A percentile compares a stretch with the other conserved stretches of the same genome.
These are phyloP conservation scores for Amazona vittata DNA, from an alignment of 2,113 vertebrate species.

Conservation along the genomic window DNA sequence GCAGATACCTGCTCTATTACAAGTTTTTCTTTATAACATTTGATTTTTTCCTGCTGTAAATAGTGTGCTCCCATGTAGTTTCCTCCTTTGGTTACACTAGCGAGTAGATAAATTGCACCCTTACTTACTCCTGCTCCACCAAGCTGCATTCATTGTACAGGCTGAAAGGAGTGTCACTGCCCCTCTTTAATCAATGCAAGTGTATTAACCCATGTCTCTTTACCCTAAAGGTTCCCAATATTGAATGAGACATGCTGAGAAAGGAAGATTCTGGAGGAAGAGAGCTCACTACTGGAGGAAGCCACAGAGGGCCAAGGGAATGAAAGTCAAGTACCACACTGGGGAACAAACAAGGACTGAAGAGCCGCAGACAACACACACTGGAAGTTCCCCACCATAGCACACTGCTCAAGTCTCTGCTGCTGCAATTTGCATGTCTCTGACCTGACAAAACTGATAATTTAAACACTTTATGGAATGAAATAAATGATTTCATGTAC, in stretches of 20 bases:
- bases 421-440: not conserved
- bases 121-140: not conserved
- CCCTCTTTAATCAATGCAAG: not conserved
- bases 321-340: not conserved
- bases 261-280: not conserved
- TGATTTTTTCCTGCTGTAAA: not conserved
- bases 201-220: not conserved
- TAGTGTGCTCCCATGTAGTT: not conserved
- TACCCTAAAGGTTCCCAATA: not conserved
- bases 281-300: not conserved
- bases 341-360: fast-evolving
- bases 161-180: not conserved
- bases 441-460: not conserved
- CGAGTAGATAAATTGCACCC: not conserved
- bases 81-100: not conserved
- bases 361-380: not conserved
- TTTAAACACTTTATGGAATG: not conserved
- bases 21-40: not conserved
- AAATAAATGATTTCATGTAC: not conserved
- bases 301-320: not conserved
- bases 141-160: not conserved
- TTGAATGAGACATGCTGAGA: not conserved
- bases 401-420: not conserved
- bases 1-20: not conserved
- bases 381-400: not conserved